A percentile compares a stretch with the other conserved stretches of the same genome.
These are phyloP conservation scores for Aviceda subcristata DNA, from an alignment of 2,113 vertebrate genomes.

Conservation along the genomic window DNA sequence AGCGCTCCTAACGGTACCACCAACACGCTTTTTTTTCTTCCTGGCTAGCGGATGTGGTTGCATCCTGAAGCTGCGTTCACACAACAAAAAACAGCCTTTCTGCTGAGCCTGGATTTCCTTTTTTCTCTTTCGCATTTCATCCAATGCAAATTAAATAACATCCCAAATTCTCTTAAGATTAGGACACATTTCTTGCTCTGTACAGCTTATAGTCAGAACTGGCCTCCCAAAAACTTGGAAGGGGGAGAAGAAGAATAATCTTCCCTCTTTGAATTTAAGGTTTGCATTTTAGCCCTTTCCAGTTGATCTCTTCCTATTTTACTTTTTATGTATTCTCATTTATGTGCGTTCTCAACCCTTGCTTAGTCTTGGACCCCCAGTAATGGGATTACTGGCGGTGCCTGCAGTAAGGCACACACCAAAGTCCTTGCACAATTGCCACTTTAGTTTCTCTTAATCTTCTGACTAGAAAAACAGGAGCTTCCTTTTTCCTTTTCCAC, in stretches of 20 bases:
- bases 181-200: not conserved
- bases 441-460: not conserved
- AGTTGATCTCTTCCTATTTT: not conserved
- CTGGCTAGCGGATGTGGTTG: not conserved
- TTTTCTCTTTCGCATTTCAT: not conserved
- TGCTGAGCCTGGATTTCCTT: not conserved
- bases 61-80: not conserved
- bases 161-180: not conserved
- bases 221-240: not conserved
- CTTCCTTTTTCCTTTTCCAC: not conserved
- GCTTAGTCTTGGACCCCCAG: not conserved
- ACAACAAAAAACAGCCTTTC: not conserved
- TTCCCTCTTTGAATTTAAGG: not conserved
- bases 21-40: not conserved
- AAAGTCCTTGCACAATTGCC: rapidly evolving
- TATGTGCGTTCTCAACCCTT: not conserved
- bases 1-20: not conserved
- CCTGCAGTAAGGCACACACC: not conserved
- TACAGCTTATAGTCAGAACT: not conserved
- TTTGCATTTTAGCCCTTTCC: not conserved
- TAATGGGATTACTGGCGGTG: not conserved
- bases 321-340: not conserved
- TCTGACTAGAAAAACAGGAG: not conserved
- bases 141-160: not conserved
- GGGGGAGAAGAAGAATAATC: not conserved